Conservation (phyloP, 1,140 invertebrate genomes). For the Zaprionus vittiger region DNA sequence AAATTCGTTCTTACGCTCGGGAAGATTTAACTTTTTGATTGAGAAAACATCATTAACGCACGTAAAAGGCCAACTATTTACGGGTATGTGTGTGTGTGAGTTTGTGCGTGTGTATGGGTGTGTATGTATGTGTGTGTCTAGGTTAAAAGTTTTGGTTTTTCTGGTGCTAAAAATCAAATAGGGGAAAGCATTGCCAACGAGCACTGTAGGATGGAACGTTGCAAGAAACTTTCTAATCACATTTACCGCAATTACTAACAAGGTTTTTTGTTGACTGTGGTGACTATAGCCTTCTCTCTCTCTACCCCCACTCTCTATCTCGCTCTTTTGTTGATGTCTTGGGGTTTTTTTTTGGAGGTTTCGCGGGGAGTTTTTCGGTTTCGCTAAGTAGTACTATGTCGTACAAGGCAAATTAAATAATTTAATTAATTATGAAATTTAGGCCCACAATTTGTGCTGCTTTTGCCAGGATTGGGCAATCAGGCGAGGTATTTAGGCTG, state of each 20-base stretch:
- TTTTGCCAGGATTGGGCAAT: slow-evolving; percentile 42
- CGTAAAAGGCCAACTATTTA: slow-evolving; percentile 81
- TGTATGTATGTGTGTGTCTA: slow-evolving; percentile 37
- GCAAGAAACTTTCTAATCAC: slow-evolving; percentile 78
- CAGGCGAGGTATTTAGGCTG: slow-evolving; percentile 49
- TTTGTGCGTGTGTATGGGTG: not conserved
- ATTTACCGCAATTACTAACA: slow-evolving; percentile 82
- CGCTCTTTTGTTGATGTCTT: slow-evolving; percentile 19
- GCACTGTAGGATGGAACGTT: slow-evolving; percentile 29
- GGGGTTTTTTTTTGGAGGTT: slow-evolving; percentile 6
- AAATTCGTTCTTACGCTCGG: slow-evolving; percentile 67
- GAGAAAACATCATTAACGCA: slow-evolving; percentile 83
- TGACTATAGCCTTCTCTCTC: not conserved
- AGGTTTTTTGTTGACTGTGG: slow-evolving; percentile 77
- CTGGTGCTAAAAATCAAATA: slow-evolving; percentile 79
- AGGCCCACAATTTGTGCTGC: slow-evolving; percentile 43
- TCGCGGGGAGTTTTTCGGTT: slow-evolving; percentile 8
- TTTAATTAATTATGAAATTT: slow-evolving; percentile 80
- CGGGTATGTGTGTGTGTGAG: slow-evolving; percentile 35
- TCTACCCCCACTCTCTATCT: not conserved
- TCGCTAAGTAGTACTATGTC: slow-evolving; percentile 17
- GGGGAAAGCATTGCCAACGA: slow-evolving; percentile 64
- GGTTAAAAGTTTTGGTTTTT: slow-evolving; percentile 77
- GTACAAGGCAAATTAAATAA: slow-evolving; percentile 77
- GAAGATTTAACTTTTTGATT: slow-evolving; percentile 82